phyloP scores from a whole-genome alignment of 1,140 invertebrate species.

The Trichonephila inaurata region DNA sequence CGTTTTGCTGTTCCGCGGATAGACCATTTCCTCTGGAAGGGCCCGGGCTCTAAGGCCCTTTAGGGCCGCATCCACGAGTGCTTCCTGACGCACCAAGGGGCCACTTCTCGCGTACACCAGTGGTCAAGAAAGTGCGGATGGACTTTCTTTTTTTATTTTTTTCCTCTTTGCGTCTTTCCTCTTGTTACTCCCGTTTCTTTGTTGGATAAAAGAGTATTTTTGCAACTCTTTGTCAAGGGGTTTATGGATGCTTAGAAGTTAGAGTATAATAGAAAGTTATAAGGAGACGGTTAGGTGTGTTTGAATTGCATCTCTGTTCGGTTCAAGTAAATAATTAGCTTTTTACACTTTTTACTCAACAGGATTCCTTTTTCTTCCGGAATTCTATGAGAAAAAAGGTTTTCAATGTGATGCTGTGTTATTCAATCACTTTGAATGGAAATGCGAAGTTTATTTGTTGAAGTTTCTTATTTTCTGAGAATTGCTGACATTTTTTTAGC shows the following conservation, averaged over 20 bases:
- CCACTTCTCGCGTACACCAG: conserved; percentile 50
- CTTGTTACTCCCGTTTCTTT: neutral
- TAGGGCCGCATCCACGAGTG: conserved; percentile 40
- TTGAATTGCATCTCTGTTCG: neutral
- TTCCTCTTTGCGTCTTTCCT: neutral
- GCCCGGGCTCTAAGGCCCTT: neutral
- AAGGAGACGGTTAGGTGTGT: neutral
- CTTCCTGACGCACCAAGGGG: conserved; percentile 48
- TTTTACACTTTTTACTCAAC: too few species aligned
- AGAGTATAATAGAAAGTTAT: neutral
- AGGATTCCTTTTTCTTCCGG: too few species aligned
- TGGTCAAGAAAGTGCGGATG: conserved; percentile 49
- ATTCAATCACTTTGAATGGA: too few species aligned
- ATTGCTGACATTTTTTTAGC: too few species aligned
- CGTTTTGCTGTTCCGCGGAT: conserved; percentile 5
- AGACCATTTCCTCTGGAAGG: neutral
- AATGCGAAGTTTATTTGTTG: too few species aligned
- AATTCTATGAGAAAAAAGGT: too few species aligned
- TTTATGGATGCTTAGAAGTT: conserved; percentile 4
- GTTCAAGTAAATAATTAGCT: too few species aligned
- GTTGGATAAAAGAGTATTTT: neutral
- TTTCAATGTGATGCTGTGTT: too few species aligned
- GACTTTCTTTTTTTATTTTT: neutral
- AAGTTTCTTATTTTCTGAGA: too few species aligned
- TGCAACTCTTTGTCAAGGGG: conserved; percentile 9